These are phyloP conservation scores for Hypercompe scribonia DNA, from an alignment of 2,888 invertebrate genomes.

Conservation along the genomic window DNA sequence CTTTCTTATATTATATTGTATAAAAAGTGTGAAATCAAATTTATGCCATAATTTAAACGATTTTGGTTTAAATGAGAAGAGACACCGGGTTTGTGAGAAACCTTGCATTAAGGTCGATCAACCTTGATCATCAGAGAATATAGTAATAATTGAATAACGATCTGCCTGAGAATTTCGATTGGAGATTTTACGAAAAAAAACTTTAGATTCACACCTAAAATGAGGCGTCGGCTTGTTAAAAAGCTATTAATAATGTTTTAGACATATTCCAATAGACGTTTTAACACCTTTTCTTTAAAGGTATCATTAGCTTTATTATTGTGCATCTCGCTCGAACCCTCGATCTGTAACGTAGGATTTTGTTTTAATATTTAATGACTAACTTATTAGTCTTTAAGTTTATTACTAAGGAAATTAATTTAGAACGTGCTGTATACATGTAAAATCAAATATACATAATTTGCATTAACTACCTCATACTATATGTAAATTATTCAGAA, in stretches of 20 bases:
- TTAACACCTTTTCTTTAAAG: constrained; percentile 85
- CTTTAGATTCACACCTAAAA: constrained; percentile 75
- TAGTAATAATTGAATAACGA: constrained; percentile 60
- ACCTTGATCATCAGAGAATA: constrained; percentile 53
- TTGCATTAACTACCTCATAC: neutral
- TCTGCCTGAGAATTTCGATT: constrained; percentile 40
- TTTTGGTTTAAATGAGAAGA: constrained; percentile 34
- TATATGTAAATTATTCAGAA: neutral
- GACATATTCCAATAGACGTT: constrained; percentile 85
- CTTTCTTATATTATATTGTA: constrained; percentile 30
- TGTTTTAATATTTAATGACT: constrained; percentile 51
- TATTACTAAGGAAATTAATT: too few species aligned
- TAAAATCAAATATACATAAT: neutral
- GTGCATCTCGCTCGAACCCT: constrained; percentile 57
- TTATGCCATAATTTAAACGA: constrained; percentile 44
- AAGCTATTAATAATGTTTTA: constrained; percentile 83
- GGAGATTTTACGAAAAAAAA: constrained; percentile 52
- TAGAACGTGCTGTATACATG: too few species aligned
- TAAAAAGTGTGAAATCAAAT: constrained; percentile 48
- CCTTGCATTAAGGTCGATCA: constrained; percentile 57
- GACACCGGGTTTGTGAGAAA: constrained; percentile 41
- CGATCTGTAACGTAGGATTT: constrained; percentile 62
- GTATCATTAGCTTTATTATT: constrained; percentile 84
- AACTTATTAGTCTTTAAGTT: constrained; percentile 39
- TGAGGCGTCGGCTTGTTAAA: constrained; percentile 82